Conservation (phyloP, 2,888 invertebrate genomes). For the Hirtodrosophila alboralis region DNA sequence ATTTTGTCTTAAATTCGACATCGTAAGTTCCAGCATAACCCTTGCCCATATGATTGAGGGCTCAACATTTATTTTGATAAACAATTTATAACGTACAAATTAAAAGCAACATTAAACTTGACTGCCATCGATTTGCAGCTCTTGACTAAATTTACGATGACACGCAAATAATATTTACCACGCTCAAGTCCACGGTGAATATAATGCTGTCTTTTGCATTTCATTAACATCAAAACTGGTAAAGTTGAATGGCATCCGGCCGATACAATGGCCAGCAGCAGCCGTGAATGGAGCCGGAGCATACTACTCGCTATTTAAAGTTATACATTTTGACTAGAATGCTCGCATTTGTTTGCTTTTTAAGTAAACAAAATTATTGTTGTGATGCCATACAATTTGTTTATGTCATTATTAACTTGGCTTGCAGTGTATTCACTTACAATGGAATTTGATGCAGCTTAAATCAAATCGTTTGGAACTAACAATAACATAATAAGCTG, state of each 20-base stretch:
- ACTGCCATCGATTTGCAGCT: slow-evolving; percentile 28
- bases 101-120: slow-evolving; percentile 7
- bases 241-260: slow-evolving; percentile 29
- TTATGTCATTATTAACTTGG: slow-evolving; percentile 16
- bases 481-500: too few species aligned
- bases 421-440: neutral
- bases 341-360: slow-evolving; percentile 35
- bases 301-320: too few species aligned
- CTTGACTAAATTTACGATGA: slow-evolving; percentile 47
- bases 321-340: slow-evolving; percentile 24
- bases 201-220: slow-evolving; percentile 61
- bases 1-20: too few species aligned
- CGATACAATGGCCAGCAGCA: slow-evolving; percentile 13
- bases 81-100: slow-evolving; percentile 6
- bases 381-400: neutral
- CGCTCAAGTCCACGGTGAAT: slow-evolving; percentile 18
- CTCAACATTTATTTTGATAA: neutral
- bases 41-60: neutral
- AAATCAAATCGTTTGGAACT: too few species aligned
- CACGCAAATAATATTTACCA: slow-evolving; percentile 41
- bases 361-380: slow-evolving; percentile 13
- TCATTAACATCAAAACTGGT: slow-evolving; percentile 76
- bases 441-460: too few species aligned
- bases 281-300: slow-evolving; percentile 14
- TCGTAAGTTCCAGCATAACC: too few species aligned